Percentiles rank a stretch among this genome's conserved stretches.
phyloP scores from a whole-genome alignment of 2,888 invertebrate genomes.

The Neuroscelio doddi region DNA sequence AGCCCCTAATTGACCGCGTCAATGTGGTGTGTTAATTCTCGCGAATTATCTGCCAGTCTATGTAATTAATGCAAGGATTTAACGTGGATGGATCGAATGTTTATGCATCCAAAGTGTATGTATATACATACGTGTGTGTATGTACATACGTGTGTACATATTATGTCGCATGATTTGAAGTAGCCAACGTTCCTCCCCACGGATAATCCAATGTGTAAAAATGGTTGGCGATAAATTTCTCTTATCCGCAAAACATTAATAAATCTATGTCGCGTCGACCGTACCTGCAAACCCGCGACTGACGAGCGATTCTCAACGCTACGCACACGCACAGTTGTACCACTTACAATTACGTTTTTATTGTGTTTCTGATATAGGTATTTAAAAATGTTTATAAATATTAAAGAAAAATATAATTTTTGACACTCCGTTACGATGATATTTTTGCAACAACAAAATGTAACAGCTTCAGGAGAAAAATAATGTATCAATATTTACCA shows the following conservation, averaged over 20 bases:
- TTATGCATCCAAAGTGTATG: neutral
- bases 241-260: conserved; percentile 60
- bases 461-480: too few relatives aligned
- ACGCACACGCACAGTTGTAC: conserved; percentile 18
- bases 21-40: conserved; percentile 26
- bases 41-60: conserved; percentile 17
- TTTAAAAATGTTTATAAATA: too few relatives aligned
- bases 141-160: conserved; percentile 10
- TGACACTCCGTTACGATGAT: too few relatives aligned
- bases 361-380: too few relatives aligned
- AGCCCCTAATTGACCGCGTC: conserved; percentile 30
- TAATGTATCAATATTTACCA: too few relatives aligned
- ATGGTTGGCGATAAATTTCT: conserved; percentile 58
- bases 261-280: conserved; percentile 58
- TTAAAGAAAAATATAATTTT: too few relatives aligned
- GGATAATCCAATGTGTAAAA: conserved; percentile 57
- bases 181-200: conserved; percentile 42
- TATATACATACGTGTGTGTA: conserved; percentile 1
- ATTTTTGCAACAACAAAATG: too few relatives aligned
- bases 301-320: conserved; percentile 32
- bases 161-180: conserved; percentile 42
- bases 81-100: conserved; percentile 24
- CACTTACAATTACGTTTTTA: neutral
- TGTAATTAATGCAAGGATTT: conserved; percentile 23
- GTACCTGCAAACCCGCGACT: conserved; percentile 48